These are phyloP conservation scores for Podarcis cretensis DNA, from an alignment of 2,113 vertebrate genomes.

Conservation along the genomic window DNA sequence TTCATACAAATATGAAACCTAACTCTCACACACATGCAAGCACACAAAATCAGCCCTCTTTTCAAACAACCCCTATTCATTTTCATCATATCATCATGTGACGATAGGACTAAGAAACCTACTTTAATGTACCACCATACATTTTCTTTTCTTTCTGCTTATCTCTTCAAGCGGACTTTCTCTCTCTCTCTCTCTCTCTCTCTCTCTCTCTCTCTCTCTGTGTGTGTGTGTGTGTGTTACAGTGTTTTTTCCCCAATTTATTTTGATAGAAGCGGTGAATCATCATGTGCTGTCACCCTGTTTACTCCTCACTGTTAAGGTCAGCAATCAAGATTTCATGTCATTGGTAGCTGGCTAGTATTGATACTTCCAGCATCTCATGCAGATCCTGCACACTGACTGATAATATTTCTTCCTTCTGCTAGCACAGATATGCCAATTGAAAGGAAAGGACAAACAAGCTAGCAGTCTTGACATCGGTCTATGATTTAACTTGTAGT, in stretches of 20 bases:
- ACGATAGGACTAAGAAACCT: background rate
- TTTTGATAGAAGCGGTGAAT: slow-evolving; percentile 45
- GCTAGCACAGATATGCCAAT: slow-evolving; percentile 31
- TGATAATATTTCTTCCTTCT: slow-evolving; percentile 49
- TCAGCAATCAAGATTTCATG: slow-evolving; percentile 44
- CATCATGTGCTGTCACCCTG: slow-evolving; percentile 44
- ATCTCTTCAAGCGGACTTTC: background rate
- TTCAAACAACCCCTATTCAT: background rate
- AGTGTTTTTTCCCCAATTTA: slow-evolving; percentile 17
- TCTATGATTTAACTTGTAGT: slow-evolving; percentile 22
- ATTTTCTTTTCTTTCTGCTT: background rate
- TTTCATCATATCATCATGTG: background rate
- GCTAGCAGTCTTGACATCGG: background rate
- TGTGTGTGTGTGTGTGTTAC: slow-evolving; percentile 9
- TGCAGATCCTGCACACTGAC: slow-evolving; percentile 36
- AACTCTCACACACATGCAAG: too few relatives aligned
- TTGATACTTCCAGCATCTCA: slow-evolving; percentile 55
- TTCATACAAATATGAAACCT: background rate
- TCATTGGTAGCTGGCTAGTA: slow-evolving; percentile 36
- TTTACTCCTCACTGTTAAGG: slow-evolving; percentile 59
- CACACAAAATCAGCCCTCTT: background rate
- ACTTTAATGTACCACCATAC: background rate
- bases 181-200: too few relatives aligned
- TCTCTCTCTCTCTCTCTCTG: background rate
- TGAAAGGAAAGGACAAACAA: slow-evolving; percentile 14